Evolutionary conservation across 2,888 invertebrate genomes (phyloP).

Genomic region (Druceiella hillmani): DNA sequence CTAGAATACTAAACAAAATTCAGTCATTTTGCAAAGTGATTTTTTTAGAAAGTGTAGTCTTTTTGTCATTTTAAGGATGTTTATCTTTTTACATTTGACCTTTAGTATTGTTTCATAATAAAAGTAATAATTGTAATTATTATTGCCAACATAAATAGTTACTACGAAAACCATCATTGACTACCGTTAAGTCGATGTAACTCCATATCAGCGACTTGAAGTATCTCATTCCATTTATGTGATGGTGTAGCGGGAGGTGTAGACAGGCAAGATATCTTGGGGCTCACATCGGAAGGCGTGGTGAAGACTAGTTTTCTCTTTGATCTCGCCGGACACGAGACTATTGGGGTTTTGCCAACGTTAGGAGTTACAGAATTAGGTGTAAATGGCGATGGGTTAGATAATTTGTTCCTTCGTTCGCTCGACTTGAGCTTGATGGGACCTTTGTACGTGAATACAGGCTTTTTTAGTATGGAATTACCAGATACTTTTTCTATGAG

Average conservation of each 20-base stretch:
- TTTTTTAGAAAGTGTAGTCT: too few relatives aligned
- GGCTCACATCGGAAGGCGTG: conserved; percentile 35
- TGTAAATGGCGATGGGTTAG: conserved; percentile 39
- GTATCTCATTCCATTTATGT: conserved; percentile 53
- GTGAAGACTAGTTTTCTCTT: conserved; percentile 48
- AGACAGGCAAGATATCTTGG: conserved; percentile 34
- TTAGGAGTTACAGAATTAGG: conserved; percentile 35
- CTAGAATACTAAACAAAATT: too few relatives aligned
- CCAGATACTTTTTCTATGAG: conserved; percentile 65
- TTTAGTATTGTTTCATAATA: too few relatives aligned
- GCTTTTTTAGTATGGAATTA: conserved; percentile 56
- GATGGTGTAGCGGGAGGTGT: conserved; percentile 45
- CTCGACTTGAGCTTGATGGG: conserved; percentile 40
- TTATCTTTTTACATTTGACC: too few relatives aligned
- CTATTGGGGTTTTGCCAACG: conserved; percentile 31
- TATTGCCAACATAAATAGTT: too few relatives aligned
- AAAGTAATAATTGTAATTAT: too few relatives aligned
- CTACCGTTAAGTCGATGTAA: conserved; percentile 52
- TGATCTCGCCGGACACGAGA: conserved; percentile 38
- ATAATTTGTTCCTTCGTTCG: conserved; percentile 31
- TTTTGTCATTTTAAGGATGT: too few relatives aligned
- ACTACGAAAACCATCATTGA: too few relatives aligned
- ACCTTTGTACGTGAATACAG: conserved; percentile 62
- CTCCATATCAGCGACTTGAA: conserved; percentile 54
- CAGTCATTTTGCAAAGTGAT: too few relatives aligned